A percentile compares a stretch with the other conserved stretches of the same genome.
Conservation (phyloP, 2,888 invertebrate genomes). For the Caenorhabditis panamensis region DNA sequence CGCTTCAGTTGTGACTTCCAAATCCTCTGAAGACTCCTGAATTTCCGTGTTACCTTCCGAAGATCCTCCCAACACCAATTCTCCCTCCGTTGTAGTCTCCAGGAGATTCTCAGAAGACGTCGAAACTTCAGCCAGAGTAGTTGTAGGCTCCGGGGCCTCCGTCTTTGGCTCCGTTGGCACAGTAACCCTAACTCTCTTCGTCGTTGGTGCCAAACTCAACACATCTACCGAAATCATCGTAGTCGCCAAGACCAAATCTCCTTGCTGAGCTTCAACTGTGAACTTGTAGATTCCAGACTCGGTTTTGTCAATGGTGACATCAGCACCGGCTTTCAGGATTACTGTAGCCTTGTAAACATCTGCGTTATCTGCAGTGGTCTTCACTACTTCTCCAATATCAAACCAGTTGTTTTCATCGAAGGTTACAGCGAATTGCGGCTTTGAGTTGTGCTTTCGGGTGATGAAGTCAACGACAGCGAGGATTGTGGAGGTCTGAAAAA, state of each 20-base stretch:
- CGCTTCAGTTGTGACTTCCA: too few relatives aligned
- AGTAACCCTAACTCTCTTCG: conserved; percentile 42
- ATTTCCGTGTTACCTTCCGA: too few relatives aligned
- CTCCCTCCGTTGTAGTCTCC: too few relatives aligned
- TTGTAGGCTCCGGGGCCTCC: not conserved
- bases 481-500: conserved; percentile 57
- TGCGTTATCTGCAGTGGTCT: conserved; percentile 65
- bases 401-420: conserved; percentile 71
- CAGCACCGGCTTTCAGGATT: conserved; percentile 47
- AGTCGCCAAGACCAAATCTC: conserved; percentile 42
- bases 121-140: too few relatives aligned
- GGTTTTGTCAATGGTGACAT: conserved; percentile 49
- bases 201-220: conserved; percentile 62
- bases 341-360: conserved; percentile 66
- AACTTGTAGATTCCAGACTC: conserved; percentile 65
- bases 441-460: conserved; percentile 51
- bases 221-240: conserved; percentile 69
- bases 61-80: too few relatives aligned
- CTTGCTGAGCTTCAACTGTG: conserved; percentile 58
- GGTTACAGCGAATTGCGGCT: conserved; percentile 66
- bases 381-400: conserved; percentile 63
- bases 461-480: conserved; percentile 72
- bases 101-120: not conserved
- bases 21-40: too few relatives aligned
- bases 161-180: conserved; percentile 36